phyloP scores from a whole-genome alignment of 2,113 vertebrate genomes.

The Hemichromis elongatus region DNA sequence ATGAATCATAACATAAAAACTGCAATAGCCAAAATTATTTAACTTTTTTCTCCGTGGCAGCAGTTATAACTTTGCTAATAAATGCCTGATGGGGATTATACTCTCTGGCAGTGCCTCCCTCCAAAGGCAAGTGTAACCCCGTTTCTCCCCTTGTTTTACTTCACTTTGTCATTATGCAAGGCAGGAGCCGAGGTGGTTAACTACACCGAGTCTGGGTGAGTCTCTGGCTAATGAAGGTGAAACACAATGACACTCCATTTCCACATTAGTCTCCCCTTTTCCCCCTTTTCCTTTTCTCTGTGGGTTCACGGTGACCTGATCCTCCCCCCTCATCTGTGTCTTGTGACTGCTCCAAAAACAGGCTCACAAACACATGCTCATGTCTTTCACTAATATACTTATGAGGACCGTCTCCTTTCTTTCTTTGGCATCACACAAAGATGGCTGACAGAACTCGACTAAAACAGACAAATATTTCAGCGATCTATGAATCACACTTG shows the following conservation, averaged over 20 bases:
- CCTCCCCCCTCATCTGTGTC: constrained; percentile 34
- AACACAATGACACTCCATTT: constrained; percentile 58
- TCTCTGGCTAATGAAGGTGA: constrained; percentile 67
- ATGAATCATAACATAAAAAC: background rate
- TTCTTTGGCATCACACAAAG: background rate
- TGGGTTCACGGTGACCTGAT: constrained; percentile 42
- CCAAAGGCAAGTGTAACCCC: constrained; percentile 1
- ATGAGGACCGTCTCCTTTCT: background rate
- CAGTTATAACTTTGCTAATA: constrained; percentile 9
- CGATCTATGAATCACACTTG: background rate
- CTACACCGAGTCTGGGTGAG: constrained; percentile 31
- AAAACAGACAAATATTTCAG: background rate
- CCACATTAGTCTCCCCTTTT: constrained; percentile 43
- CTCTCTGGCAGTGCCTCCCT: background rate
- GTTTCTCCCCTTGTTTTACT: constrained; percentile 21
- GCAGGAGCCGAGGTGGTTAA: constrained; percentile 43
- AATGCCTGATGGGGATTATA: constrained; percentile 13
- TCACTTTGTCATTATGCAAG: constrained; percentile 44
- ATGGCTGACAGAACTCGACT: background rate
- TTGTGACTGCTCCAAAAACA: constrained; percentile 14
- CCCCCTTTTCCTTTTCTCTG: constrained; percentile 22
- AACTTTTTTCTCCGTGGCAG: background rate
- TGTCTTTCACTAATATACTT: background rate
- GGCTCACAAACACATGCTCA: background rate
- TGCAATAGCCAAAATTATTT: background rate